Base-by-base conservation (phyloP, 2,797 vertebrate genomes). In the Knipowitschia caucasica region DNA sequence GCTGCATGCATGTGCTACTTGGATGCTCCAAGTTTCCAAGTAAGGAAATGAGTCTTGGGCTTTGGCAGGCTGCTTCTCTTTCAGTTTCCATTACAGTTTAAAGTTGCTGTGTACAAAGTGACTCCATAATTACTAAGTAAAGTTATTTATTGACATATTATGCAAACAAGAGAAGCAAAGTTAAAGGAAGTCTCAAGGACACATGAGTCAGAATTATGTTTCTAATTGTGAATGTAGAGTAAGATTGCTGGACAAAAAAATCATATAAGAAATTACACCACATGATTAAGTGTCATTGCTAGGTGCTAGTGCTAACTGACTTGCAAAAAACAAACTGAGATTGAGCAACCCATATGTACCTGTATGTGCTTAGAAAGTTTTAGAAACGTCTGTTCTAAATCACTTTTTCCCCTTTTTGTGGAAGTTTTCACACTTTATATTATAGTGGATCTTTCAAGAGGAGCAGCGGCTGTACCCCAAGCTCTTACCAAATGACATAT, bases 1-100 rank as follows among this genome's bases (percentile, higher is more conserved):
- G 44, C 44, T 46, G 27, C 27, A 42, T 42, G 21, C 39, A 47
- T 47, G 45, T 47, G 45, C 26, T 47, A 12, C 45, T 47, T 47
- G 27, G 45, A 47, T 47, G 40, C 11, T 58, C 18, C 4, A 24
- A 6, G 26, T 31, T 47, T 47, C 45, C 45, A 47, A 47, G 27
- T 30, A 18, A 30, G 45, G 45, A 30, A 31, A 47, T 46, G 15
- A 30, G 15, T 30, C 44, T 46, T 30, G 15, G 26, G 44, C 26
- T 18, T 30, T 46, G 25, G 44, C 26, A 29, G 26, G 27, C 26
- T 10, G 21, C 20, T 14, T 2, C 21, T 21, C 20, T 24, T 42
- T 42, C 21, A 6, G 26, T 29, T 46, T 18, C 29, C 29, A 15
- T 30, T 30, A 47, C 26, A 47, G 17, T 43, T 43, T 43, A 43